Evolutionary conservation across 1,140 invertebrate species (phyloP), one percentile per base, ranked within the genome.

Genomic region (Diorhabda elongata): DNA sequence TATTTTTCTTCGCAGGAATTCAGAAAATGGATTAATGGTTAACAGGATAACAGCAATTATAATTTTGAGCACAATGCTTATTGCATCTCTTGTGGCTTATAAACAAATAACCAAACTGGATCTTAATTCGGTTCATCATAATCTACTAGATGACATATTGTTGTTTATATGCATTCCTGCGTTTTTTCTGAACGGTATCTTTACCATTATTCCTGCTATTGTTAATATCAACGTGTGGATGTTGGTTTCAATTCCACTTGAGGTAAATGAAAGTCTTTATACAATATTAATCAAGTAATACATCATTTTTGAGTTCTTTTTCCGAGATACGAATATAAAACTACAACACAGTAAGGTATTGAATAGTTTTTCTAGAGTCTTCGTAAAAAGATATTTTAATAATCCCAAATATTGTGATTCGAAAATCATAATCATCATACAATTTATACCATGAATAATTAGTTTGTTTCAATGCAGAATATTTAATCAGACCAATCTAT

Each of bases 161-260:
- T 82, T 91, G 0, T 89, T 90, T 72, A 86, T 91, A 47, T 90
- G 89, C 73, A 81, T 91, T 9, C 90, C 90, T 0, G 89, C 89
- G 42, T 91, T 90, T 80, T 90, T 91, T 76, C 82, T 91, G 67
- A 88, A 90, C 69, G 86, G 85, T 0, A 85, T 88, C 44, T 85
- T 91, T 67, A 88, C 85, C 63, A 80, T 91, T 67, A 80, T 89
- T 2, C 87, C 90, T 3, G 86, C 87, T 3, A 80, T 89, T 44
- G 81, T 81, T 6, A 82, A 84, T 58, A 67, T 80, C 4, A 85
- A 87, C 71, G 81, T 84, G 43, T 73, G 86, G 9, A 83, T 83
- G 60, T 83, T 86, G 4, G 77, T 84, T 43, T 83, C 83, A 44
- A 82, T 85, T 43, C 61, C 83, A 9, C 70, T 89, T 2, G 85